Conservation (phyloP, 2,797 vertebrate species). For the Pteropus rufus region DNA sequence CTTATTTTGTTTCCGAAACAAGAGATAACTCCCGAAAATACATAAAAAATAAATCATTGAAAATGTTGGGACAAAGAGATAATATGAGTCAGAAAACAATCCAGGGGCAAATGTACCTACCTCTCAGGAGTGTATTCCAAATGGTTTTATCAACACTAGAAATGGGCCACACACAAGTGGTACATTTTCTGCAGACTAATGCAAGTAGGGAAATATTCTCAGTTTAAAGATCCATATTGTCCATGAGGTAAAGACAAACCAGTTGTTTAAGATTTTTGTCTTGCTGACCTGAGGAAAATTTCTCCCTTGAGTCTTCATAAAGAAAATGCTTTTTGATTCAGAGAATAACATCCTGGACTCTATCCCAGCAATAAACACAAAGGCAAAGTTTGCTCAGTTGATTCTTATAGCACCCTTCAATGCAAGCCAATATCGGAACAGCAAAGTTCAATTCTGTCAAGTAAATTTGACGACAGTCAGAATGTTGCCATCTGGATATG, state of each 20-base stretch:
- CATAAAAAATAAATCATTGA: conserved; percentile 32
- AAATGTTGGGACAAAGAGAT: conserved; percentile 11
- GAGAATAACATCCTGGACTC: conserved; percentile 11
- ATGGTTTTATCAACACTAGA: neutral
- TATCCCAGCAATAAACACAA: conserved; percentile 35
- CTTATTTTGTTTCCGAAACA: conserved; percentile 1
- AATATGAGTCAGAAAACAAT: neutral
- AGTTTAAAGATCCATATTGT: neutral
- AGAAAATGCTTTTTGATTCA: conserved; percentile 31
- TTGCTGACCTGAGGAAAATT: conserved; percentile 45
- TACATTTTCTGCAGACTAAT: neutral
- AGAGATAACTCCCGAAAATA: conserved; percentile 20
- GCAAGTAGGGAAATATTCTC: neutral
- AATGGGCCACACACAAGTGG: neutral
- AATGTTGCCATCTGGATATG: neutral
- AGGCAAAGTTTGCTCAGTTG: neutral
- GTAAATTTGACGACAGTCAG: conserved; percentile 34
- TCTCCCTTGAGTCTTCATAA: conserved; percentile 35
- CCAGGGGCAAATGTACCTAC: neutral
- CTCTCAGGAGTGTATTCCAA: neutral
- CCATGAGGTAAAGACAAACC: conserved; percentile 9
- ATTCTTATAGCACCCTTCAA: neutral
- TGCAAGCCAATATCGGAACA: neutral
- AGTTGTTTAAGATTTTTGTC: conserved; percentile 38
- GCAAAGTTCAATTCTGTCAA: conserved; percentile 33